Percentiles rank a stretch among this genome's conserved stretches.
phyloP scores from a whole-genome alignment of 2,113 vertebrate species.

The Pachypanchax playfairii region DNA sequence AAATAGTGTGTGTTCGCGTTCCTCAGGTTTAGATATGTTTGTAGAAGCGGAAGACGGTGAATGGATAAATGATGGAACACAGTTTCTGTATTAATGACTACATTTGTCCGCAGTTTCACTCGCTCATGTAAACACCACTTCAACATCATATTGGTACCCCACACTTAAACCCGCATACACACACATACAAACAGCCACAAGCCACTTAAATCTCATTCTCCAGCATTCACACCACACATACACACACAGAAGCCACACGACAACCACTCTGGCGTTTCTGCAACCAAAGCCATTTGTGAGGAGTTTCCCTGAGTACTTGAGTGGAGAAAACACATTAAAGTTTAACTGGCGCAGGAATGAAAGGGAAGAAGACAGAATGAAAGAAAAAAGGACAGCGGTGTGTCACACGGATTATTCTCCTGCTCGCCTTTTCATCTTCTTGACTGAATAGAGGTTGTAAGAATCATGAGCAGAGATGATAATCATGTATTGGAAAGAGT shows the following conservation, averaged over 20 bases:
- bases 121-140: slow-evolving; percentile 69
- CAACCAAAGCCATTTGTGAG: slow-evolving; percentile 79
- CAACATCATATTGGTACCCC: slow-evolving; percentile 61
- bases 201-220: slow-evolving; percentile 63
- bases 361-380: slow-evolving; percentile 37
- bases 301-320: slow-evolving; percentile 75
- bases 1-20: neutral
- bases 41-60: slow-evolving; percentile 11
- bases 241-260: slow-evolving; percentile 51
- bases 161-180: slow-evolving; percentile 12
- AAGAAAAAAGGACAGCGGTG: slow-evolving; percentile 53
- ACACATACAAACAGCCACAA: slow-evolving; percentile 49
- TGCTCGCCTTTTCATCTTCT: slow-evolving; percentile 6
- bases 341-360: slow-evolving; percentile 65
- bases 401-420: slow-evolving; percentile 37
- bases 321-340: slow-evolving; percentile 77
- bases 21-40: slow-evolving; percentile 32
- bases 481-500: slow-evolving; percentile 18
- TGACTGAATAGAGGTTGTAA: slow-evolving; percentile 18
- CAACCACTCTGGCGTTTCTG: slow-evolving; percentile 70
- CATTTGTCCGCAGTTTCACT: slow-evolving; percentile 69
- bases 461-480: slow-evolving; percentile 10
- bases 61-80: slow-evolving; percentile 42
- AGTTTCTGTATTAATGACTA: slow-evolving; percentile 64
- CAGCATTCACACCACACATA: slow-evolving; percentile 44